Conservation (phyloP, 2,797 vertebrate genomes). For the Craterocephalus amniculus region DNA sequence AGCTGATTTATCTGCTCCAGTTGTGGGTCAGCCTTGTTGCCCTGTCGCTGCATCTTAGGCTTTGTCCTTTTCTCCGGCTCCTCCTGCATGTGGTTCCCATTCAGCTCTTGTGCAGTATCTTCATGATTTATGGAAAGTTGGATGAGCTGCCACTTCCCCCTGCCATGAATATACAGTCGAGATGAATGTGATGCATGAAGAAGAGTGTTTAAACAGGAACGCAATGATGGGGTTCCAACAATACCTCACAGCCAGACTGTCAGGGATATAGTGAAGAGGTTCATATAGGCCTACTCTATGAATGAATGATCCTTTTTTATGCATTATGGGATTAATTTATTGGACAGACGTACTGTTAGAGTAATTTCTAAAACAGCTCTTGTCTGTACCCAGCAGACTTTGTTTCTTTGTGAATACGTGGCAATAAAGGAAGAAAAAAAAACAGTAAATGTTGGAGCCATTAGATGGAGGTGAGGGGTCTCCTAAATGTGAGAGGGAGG, state of each 20-base stretch:
- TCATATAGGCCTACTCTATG: neutral
- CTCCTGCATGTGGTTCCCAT: constrained; percentile 83
- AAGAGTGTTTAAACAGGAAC: constrained; percentile 66
- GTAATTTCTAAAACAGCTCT: neutral
- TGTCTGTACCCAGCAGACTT: constrained; percentile 6
- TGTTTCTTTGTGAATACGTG: constrained; percentile 38
- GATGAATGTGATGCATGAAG: constrained; percentile 60
- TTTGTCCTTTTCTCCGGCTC: constrained; percentile 32
- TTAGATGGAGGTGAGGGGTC: constrained; percentile 33
- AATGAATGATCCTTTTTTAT: neutral
- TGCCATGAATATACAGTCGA: constrained; percentile 74
- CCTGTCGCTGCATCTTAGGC: neutral
- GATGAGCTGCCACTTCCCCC: constrained; percentile 78
- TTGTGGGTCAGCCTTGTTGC: constrained; percentile 42
- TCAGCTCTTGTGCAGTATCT: constrained; percentile 73
- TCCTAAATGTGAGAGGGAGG: constrained; percentile 37
- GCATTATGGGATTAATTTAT: neutral
- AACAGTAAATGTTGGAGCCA: constrained; percentile 36
- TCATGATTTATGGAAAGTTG: constrained; percentile 84
- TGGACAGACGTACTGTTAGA: neutral
- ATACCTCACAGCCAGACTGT: constrained; percentile 15
- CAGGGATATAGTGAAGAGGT: constrained; percentile 1
- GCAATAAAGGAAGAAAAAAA: constrained; percentile 2
- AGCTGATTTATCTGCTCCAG: constrained; percentile 70
- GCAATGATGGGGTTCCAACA: constrained; percentile 36